phyloP scores from a whole-genome alignment of 2,888 invertebrate species.

The Luffia ferchaultella region DNA sequence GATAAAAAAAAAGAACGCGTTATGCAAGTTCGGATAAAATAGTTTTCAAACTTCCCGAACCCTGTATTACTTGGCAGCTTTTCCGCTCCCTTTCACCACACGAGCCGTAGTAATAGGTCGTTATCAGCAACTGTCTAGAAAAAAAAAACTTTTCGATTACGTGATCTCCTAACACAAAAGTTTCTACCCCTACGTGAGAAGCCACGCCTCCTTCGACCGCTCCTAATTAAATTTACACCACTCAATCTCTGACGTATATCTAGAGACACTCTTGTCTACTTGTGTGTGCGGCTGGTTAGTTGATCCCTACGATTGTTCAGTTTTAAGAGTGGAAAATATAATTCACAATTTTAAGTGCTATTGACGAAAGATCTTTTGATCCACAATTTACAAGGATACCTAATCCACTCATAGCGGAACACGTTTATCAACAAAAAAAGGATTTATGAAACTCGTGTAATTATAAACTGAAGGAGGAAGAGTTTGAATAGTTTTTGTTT shows the following conservation, averaged over 20 bases:
- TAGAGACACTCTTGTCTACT: too few relatives aligned
- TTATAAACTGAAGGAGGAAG: not conserved
- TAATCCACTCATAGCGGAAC: not conserved
- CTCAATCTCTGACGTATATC: not conserved
- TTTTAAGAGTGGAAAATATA: too few relatives aligned
- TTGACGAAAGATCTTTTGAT: too few relatives aligned
- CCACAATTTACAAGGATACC: too few relatives aligned
- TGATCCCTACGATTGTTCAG: too few relatives aligned
- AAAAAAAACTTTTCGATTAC: not conserved
- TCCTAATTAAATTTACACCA: not conserved
- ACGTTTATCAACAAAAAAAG: not conserved
- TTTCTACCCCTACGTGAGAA: not conserved
- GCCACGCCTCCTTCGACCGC: not conserved
- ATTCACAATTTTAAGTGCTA: too few relatives aligned
- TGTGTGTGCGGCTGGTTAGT: too few relatives aligned
- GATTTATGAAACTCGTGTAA: not conserved
- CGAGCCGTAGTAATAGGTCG: not conserved
- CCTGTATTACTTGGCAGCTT: not conserved
- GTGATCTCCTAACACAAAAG: not conserved
- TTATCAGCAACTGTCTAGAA: not conserved
- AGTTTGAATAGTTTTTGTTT: conserved; percentile 14
- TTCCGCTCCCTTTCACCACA: not conserved
- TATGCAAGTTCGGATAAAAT: not conserved
- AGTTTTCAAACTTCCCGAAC: not conserved
- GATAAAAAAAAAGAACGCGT: too few relatives aligned